phyloP scores from a whole-genome alignment of 2,888 invertebrate genomes.

The Eilema sororculum region DNA sequence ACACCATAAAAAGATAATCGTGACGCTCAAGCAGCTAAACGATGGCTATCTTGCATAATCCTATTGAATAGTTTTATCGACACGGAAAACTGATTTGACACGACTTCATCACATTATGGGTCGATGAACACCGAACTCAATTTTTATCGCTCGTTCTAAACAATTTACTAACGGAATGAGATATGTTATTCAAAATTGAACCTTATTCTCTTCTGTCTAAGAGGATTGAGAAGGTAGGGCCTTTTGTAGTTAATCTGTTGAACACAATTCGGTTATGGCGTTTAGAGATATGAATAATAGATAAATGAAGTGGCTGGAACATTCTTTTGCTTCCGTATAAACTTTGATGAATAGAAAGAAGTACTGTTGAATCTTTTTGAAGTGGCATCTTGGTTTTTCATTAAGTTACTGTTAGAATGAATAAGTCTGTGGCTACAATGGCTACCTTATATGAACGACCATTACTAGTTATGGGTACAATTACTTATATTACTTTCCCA shows the following conservation, averaged over 20 bases:
- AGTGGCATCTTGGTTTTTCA: background rate
- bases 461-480: background rate
- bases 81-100: conserved; percentile 51
- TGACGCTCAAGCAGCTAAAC: conserved; percentile 26
- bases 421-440: background rate
- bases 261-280: conserved; percentile 25
- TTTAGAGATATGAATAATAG: conserved; percentile 29
- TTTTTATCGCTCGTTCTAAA: conserved; percentile 41
- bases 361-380: background rate
- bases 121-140: conserved; percentile 43
- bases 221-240: background rate
- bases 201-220: conserved; percentile 8
- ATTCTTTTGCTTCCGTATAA: conserved; percentile 24
- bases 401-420: background rate
- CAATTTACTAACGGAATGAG: conserved; percentile 23
- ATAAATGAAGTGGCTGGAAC: conserved; percentile 26
- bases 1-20: conserved; percentile 17
- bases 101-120: conserved; percentile 47
- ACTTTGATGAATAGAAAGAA: conserved; percentile 8
- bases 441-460: no score
- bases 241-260: conserved; percentile 17
- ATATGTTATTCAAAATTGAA: conserved; percentile 8
- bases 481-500: background rate
- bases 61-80: conserved; percentile 46
- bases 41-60: conserved; percentile 45